Base-by-base conservation (phyloP, 2,888 invertebrate genomes). In the Temnothorax unifasciatus region DNA sequence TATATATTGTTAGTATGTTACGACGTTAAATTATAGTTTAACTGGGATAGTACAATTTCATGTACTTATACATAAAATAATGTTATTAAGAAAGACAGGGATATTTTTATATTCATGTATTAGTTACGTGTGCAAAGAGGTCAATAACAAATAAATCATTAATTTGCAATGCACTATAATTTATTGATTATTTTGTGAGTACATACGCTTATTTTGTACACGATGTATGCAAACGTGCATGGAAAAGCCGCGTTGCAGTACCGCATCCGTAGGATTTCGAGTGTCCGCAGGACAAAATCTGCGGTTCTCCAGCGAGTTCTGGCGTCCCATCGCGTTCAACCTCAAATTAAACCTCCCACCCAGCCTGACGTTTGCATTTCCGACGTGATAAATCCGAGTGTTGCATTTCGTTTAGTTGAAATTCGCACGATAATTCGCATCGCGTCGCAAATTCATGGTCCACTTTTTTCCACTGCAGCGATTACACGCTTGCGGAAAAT, bases 281-380 rank as follows among this genome's bases (percentile, higher is more conserved):
- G 76, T 63, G 83, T 86, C 85, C 86, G 47, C 82, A 34, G 79
- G 68, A 64, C 61, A 87, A 86, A 86, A 85, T 68, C 87, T 90
- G 90, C 79, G 90, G 90, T 87, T 90, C 82, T 79, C 85, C 90
- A 52, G 86, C 85, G 90, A 82, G 89, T 54, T 77, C 86, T 85
- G 84, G 76, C 84, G 47, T 83, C 61, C 85, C 74, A 59, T 29
- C 50, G 87, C 82, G 88, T 90, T 90, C 88, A 85, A 88, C 87
- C 88, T 88, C 89, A 89, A 92, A 92, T 92, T 92, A 92, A 92
- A 92, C 90, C 90, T 90, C 87, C 88, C 83, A 68, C 68, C 71
- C 34, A 44, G 44, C 25, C 64, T 34, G 81, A 66, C 84, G 84
- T 90, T 89, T 88, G 83, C 88, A 85, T 69, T 85, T 76, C 88